Percentiles rank a stretch among this genome's conserved stretches.
These are phyloP conservation scores for Myotis daubentonii DNA, from an alignment of 2,797 vertebrate genomes.

Conservation along the genomic window DNA sequence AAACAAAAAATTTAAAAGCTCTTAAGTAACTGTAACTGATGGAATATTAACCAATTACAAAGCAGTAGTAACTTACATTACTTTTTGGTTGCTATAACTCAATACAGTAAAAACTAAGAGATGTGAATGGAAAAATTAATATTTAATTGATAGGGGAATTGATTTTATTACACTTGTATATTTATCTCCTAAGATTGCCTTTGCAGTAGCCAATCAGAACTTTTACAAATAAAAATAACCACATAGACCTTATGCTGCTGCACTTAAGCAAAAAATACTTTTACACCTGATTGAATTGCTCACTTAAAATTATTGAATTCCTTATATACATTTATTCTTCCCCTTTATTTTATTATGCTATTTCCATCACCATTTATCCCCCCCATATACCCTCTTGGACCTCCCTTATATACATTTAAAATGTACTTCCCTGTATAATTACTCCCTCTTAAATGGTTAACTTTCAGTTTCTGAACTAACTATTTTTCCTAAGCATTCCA, in stretches of 20 bases:
- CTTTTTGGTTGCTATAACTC: not conserved
- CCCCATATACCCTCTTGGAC: not conserved
- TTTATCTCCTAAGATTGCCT: slow-evolving; percentile 17
- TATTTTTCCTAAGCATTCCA: slow-evolving; percentile 40
- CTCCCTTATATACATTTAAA: slow-evolving; percentile 29
- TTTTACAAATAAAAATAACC: not conserved
- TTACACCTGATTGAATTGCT: not conserved
- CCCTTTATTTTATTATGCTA: not conserved
- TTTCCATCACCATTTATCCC: not conserved
- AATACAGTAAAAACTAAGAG: slow-evolving; percentile 26
- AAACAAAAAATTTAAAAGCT: not conserved
- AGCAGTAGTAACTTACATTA: not conserved
- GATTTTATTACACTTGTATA: slow-evolving; percentile 2
- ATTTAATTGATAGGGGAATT: slow-evolving; percentile 9
- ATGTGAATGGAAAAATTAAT: not conserved
- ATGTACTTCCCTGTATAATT: slow-evolving; percentile 13
- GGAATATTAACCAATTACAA: slow-evolving; percentile 29
- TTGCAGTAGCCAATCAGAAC: slow-evolving; percentile 21
- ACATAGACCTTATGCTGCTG: not conserved
- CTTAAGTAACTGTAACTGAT: not conserved
- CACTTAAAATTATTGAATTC: slow-evolving; percentile 28
- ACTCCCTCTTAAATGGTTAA: slow-evolving; percentile 29
- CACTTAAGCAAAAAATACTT: not conserved
- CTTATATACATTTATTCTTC: not conserved
- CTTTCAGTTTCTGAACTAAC: slow-evolving; percentile 34